Evolutionary conservation across 2,888 invertebrate species (phyloP).

Genomic region (Rambutsinella grinnellia): DNA sequence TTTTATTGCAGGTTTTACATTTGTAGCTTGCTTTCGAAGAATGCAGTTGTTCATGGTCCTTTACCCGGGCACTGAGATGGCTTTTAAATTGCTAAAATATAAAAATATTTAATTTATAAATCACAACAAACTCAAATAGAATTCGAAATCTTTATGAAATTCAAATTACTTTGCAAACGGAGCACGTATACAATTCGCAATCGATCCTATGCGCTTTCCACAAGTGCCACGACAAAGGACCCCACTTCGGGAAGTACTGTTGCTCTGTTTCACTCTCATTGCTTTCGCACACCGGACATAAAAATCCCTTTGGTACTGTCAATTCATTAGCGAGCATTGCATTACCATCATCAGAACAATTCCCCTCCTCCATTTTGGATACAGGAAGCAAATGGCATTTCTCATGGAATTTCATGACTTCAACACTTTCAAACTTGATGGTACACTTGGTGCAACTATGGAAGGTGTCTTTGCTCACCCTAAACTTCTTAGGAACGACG

Average conservation of each 20-base stretch:
- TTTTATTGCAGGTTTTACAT: slow-evolving; percentile 62
- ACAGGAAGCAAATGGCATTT: slow-evolving; percentile 58
- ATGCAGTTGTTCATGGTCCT: slow-evolving; percentile 63
- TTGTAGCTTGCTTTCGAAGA: slow-evolving; percentile 45
- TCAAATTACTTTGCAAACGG: slow-evolving; percentile 73
- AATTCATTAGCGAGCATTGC: not conserved
- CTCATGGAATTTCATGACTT: slow-evolving; percentile 60
- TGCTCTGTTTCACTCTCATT: slow-evolving; percentile 11
- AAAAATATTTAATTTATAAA: not conserved
- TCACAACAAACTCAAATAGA: not conserved
- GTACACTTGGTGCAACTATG: slow-evolving; percentile 58
- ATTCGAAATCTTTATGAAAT: not conserved
- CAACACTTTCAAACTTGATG: slow-evolving; percentile 52
- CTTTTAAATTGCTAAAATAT: slow-evolving; percentile 60
- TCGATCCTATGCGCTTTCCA: slow-evolving; percentile 80
- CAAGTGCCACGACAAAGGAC: slow-evolving; percentile 77
- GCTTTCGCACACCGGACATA: slow-evolving; percentile 53
- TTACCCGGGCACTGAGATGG: slow-evolving; percentile 56
- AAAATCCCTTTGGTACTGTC: slow-evolving; percentile 32
- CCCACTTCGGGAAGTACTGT: slow-evolving; percentile 75
- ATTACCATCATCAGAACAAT: not conserved
- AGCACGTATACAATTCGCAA: slow-evolving; percentile 83
- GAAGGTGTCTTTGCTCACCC: slow-evolving; percentile 50
- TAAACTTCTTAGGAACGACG: slow-evolving; percentile 53
- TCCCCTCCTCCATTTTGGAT: not conserved